These are phyloP conservation scores for Drosophila equinoxialis DNA, from an alignment of 1,140 invertebrate genomes.

Conservation along the genomic window DNA sequence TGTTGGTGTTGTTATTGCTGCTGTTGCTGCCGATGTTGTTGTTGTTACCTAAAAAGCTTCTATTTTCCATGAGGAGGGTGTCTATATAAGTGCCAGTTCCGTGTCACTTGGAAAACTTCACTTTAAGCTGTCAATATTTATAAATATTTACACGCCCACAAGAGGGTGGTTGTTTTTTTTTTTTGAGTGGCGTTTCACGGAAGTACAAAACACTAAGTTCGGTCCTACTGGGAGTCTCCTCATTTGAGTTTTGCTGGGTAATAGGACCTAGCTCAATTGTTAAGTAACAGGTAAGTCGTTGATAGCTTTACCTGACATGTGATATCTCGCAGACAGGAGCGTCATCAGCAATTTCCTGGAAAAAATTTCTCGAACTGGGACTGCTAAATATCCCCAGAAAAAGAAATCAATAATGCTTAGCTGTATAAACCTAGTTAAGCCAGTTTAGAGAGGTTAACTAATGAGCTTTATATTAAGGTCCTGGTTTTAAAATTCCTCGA, in stretches of 20 bases:
- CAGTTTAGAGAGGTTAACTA: no score
- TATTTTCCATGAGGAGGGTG: constrained; percentile 42
- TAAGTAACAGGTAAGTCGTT: constrained; percentile 4
- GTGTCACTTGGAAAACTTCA: constrained; percentile 78
- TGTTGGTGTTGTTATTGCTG: constrained; percentile 40
- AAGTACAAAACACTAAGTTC: constrained; percentile 3
- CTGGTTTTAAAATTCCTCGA: no score
- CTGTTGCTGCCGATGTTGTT: constrained; percentile 52
- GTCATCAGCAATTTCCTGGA: neutral
- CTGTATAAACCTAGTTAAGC: no score
- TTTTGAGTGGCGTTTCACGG: constrained; percentile 10
- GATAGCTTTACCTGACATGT: constrained; percentile 13
- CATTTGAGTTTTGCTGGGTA: neutral
- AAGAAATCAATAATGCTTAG: no score
- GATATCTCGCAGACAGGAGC: neutral
- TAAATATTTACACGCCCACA: constrained; percentile 72
- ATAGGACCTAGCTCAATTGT: constrained; percentile 21
- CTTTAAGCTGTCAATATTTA: constrained; percentile 80
- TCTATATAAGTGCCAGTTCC: constrained; percentile 40
- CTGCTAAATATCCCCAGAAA: no score
- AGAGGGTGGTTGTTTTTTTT: constrained; percentile 20
- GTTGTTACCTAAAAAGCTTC: constrained; percentile 62
- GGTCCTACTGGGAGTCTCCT: neutral
- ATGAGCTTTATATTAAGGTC: no score
- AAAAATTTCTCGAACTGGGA: no score